A percentile compares a stretch with the other conserved stretches of the same genome.
Evolutionary conservation across 2,797 vertebrate species (phyloP).

Genomic region (Crocodylus rhombifer): DNA sequence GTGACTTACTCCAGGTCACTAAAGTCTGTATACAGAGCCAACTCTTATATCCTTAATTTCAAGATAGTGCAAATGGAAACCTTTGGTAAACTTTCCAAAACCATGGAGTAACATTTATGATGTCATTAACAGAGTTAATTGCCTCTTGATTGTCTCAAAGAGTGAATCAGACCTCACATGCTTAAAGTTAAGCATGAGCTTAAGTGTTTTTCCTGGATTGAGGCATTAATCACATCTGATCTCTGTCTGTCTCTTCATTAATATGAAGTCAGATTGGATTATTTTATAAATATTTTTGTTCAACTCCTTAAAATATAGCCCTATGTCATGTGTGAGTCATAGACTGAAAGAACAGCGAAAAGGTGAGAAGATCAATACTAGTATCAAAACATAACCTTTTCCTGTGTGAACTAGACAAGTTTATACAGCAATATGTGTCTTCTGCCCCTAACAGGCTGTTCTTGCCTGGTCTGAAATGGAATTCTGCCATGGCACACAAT

Average conservation of each 20-base stretch:
- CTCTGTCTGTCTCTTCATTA: neutral
- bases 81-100: neutral
- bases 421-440: neutral
- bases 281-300: neutral
- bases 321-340: slow-evolving; percentile 1
- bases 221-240: neutral
- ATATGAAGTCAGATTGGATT: neutral
- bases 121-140: neutral
- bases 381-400: slow-evolving; percentile 15
- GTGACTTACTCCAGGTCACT: too few relatives aligned
- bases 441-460: neutral
- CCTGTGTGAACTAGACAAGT: neutral
- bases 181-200: neutral
- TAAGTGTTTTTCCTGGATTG: neutral
- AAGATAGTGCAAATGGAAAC: neutral
- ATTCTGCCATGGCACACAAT: neutral
- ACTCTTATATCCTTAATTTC: too few relatives aligned
- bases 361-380: neutral
- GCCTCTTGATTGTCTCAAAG: neutral
- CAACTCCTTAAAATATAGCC: slow-evolving; percentile 1
- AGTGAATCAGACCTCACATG: neutral
- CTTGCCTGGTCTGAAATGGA: neutral
- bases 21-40: too few relatives aligned
- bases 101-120: neutral
- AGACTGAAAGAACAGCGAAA: neutral